These are phyloP conservation scores for Ardeotis arabs DNA, from an alignment of 2,113 vertebrate species.

Conservation along the genomic window DNA sequence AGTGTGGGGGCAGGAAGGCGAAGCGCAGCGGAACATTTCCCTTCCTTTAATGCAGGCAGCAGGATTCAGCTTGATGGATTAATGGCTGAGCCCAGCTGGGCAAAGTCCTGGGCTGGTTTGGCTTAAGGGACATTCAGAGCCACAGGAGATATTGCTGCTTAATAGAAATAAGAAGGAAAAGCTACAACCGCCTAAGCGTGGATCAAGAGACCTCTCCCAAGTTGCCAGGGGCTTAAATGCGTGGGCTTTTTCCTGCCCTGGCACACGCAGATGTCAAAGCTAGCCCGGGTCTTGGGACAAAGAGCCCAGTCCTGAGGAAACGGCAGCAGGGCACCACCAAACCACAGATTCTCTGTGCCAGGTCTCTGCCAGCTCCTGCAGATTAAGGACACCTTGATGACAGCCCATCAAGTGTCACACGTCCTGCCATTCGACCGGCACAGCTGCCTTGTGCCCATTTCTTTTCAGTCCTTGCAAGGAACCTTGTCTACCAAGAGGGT, in stretches of 20 bases:
- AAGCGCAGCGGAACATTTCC: not conserved
- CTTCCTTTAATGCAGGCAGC: not conserved
- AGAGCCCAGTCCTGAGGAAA: not conserved
- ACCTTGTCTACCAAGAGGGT: not conserved
- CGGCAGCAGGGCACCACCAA: not conserved
- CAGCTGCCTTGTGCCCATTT: not conserved
- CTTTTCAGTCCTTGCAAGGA: not conserved
- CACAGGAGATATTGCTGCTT: constrained; percentile 31
- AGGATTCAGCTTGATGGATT: not conserved
- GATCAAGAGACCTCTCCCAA: not conserved
- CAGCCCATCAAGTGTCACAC: not conserved
- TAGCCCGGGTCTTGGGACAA: not conserved
- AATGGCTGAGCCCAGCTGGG: not conserved
- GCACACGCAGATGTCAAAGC: not conserved
- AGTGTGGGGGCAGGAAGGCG: not conserved
- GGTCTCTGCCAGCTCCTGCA: not conserved
- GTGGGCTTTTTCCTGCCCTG: not conserved
- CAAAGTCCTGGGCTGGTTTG: constrained; percentile 20
- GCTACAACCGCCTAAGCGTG: fast-evolving
- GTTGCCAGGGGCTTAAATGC: not conserved
- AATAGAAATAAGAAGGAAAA: constrained; percentile 5
- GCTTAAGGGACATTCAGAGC: not conserved
- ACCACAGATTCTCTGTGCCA: not conserved
- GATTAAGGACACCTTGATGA: not conserved
- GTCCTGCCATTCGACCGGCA: not conserved